Evolutionary conservation across 1,140 invertebrate genomes (phyloP), one percentile per base, ranked within the genome.

Genomic region (Hormaphis cornu): DNA sequence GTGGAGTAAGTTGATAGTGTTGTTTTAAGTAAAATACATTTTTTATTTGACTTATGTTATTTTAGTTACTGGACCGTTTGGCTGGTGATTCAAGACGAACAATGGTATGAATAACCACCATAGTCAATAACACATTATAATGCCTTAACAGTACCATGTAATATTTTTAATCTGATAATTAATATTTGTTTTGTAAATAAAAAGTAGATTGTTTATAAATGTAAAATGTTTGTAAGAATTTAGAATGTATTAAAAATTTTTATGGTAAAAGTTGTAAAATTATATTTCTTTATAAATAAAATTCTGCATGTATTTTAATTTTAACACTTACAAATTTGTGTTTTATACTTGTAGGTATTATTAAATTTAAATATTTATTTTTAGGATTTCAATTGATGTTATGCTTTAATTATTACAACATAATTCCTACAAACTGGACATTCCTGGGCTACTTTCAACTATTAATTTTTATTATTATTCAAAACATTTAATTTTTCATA

Each of bases 41-140:
- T 10, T 16, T 44, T 14, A 66, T 4, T 56, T n/a, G 14, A 22
- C 24, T n/a, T 5, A 9, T 61, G 7, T 56, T 73, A 46, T 76
- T 78, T 70, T 70, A 81, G 80, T 24, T 86, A 72, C 74, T 85
- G 72, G 82, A 85, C 73, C 80, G 80, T 76, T 73, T 86, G 56
- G 83, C 83, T 52, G 84, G 84, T 48, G 84, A 86, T 74, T 79
- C 84, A 35, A 82, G 81, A 71, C 79, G 84, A 73, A 85, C 83
- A 71, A 84, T 80, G 74, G 85, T 86, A 77, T 85, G 81, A 84
- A 35, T 46, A 26, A 33, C 54, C 54, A 40, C 10, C n/a, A n/a
- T 2, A 40, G 24, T 37, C 40, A 40, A 22, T 37, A 22, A 18
- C 30, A 54, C 14, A n/a, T 8, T 54, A 22, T 14, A 33, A 53